phyloP scores from a whole-genome alignment of 1,140 invertebrate genomes.

The Coelopa frigida region DNA sequence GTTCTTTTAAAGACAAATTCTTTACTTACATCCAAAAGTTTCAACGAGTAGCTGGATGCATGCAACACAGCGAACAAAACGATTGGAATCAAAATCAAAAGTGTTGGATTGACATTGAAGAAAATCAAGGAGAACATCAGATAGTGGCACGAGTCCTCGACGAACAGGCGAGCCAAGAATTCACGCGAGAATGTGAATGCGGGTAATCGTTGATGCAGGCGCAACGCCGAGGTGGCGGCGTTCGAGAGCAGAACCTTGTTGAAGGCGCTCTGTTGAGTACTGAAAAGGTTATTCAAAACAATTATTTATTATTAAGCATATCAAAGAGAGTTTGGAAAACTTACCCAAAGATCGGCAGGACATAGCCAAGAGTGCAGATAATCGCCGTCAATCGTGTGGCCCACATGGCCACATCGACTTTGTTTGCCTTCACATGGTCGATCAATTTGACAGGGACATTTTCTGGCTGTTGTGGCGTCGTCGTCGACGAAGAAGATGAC shows the following conservation, averaged over 20 bases:
- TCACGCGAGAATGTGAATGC: constrained; percentile 69
- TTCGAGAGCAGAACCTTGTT: constrained; percentile 85
- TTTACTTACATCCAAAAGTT: constrained; percentile 80
- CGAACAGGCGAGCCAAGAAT: constrained; percentile 69
- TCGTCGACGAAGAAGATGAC: constrained; percentile 7
- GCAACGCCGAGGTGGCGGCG: constrained; percentile 86
- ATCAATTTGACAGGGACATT: constrained; percentile 57
- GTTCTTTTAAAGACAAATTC: constrained; percentile 16
- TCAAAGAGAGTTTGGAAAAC: constrained; percentile 1
- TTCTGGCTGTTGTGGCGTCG: constrained; percentile 21
- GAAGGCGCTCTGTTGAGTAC: constrained; percentile 76
- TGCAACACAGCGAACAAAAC: constrained; percentile 87
- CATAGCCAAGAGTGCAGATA: constrained; percentile 73
- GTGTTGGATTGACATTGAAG: constrained; percentile 77
- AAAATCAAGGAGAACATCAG: constrained; percentile 92
- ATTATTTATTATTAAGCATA: not conserved
- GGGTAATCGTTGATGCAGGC: constrained; percentile 88
- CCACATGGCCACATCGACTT: constrained; percentile 80
- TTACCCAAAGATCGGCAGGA: constrained; percentile 84
- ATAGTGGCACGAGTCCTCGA: constrained; percentile 95
- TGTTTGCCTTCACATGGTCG: constrained; percentile 68
- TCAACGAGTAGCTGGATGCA: constrained; percentile 80
- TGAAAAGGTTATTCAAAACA: constrained; percentile 45
- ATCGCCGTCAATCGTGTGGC: constrained; percentile 72
- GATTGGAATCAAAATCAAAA: constrained; percentile 82